Evolutionary conservation across 2,113 vertebrate species (phyloP), one percentile per base, ranked within the genome.

Genomic region (Stictonetta naevosa): DNA sequence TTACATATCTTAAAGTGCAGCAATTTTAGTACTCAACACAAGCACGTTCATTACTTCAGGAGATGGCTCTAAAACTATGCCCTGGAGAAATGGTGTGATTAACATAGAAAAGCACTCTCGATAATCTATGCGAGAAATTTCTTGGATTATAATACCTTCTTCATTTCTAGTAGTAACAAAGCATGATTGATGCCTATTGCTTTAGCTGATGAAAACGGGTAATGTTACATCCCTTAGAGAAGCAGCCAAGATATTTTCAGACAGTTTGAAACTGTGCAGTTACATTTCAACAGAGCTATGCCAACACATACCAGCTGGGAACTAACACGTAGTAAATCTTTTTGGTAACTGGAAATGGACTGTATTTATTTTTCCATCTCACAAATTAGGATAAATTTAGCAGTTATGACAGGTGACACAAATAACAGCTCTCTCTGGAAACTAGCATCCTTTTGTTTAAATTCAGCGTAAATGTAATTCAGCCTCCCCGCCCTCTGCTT

Each of bases 11-110:
- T 71, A 11, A 91, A 92, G 71, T 66, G 42, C 40, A 83, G 62
- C 82, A 82, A 85, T 95, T 87, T 95, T 71, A 85, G 77, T 76
- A 67, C 75, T 73, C 34, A 50, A 1, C 42, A 77, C 40, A 93
- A 73, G 67, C 93, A 87, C n/a, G n/a, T 85, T 96, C 95, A 87
- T 87, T 96, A 93, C 82, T 95, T 89, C 59, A 78, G 55, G 74
- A 94, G 74, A 82, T 42, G 23, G 69, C 28, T 95, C 28, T 82
- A 82, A 92, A 92, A 91, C 74, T 33, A 71, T 63, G 78, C 74
- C 93, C 88, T 34, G 20, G 77, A 95, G 96, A 92, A 93, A 79
- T 1, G 1, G 11, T 63, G 44, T 93, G 88, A 93, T 95, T 95
- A 97, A 92, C 95, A 85, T 13, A 92, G 71, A 93, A 91, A 95